phyloP scores from a whole-genome alignment of 92 coral and sea anemone species.

The Palythoa caribaeorum region DNA sequence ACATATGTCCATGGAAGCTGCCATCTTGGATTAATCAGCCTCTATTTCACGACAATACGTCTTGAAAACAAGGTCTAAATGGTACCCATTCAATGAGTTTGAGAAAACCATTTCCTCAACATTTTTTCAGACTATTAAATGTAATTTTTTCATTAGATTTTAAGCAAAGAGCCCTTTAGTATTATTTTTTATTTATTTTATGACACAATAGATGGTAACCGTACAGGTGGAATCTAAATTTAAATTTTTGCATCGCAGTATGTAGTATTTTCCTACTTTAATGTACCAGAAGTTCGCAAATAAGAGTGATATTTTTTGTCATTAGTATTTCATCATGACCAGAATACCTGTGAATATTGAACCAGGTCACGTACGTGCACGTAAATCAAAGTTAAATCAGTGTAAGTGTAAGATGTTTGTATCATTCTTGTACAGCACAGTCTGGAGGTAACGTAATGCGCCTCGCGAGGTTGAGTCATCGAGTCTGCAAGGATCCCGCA shows the following conservation, averaged over 20 bases:
- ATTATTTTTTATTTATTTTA: not conserved
- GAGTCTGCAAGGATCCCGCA: no score
- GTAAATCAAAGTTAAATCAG: constrained; percentile 11
- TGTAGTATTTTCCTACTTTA: constrained; percentile 8
- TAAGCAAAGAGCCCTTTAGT: not conserved
- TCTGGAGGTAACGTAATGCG: no score
- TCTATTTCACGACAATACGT: not conserved
- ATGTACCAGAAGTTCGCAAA: constrained; percentile 18
- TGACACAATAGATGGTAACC: not conserved
- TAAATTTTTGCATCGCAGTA: constrained; percentile 1
- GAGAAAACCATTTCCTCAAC: not conserved
- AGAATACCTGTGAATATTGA: constrained; percentile 13
- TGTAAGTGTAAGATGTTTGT: not conserved
- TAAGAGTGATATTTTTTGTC: not conserved
- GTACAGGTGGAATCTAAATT: not conserved
- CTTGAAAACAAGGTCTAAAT: not conserved
- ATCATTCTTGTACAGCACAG: not conserved
- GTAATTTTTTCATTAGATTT: not conserved
- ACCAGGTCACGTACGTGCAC: not conserved
- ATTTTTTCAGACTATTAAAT: not conserved
- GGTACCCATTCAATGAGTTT: not conserved
- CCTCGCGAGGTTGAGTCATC: no score
- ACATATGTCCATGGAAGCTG: not conserved
- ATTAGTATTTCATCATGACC: constrained; percentile 6
- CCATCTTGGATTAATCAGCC: constrained; percentile 9